These are phyloP conservation scores for Anthonomus grandis DNA, from an alignment of 1,140 invertebrate genomes.

Conservation along the genomic window DNA sequence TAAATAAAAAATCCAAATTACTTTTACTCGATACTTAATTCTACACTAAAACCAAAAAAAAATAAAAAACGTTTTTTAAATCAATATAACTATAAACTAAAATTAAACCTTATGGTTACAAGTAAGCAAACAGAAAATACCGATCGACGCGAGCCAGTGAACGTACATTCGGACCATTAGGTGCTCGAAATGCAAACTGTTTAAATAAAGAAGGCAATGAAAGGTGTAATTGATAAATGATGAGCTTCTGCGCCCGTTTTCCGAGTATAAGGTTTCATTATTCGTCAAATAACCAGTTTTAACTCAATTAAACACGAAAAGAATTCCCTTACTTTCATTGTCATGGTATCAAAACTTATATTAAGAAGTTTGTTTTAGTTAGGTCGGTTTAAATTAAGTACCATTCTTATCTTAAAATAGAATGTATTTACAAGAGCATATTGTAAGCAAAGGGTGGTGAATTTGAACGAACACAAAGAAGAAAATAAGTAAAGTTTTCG, in stretches of 20 bases:
- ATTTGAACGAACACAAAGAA: no score
- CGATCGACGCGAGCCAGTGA: slow-evolving; percentile 19
- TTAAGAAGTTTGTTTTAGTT: no score
- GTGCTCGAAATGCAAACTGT: slow-evolving; percentile 42
- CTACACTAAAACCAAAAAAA: no score
- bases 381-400: background rate
- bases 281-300: slow-evolving; percentile 19
- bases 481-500: no score
- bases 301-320: slow-evolving; percentile 22
- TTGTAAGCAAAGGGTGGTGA: no score
- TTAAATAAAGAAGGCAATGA: slow-evolving; percentile 43
- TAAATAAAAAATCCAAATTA: no score
- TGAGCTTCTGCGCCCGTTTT: slow-evolving; percentile 14
- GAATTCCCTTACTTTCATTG: background rate
- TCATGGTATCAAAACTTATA: slow-evolving; percentile 3
- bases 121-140: slow-evolving; percentile 14
- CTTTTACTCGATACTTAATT: no score
- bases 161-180: slow-evolving; percentile 42
- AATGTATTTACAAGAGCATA: no score
- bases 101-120: no score
- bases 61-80: no score
- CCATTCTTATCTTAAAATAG: background rate
- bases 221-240: slow-evolving; percentile 12
- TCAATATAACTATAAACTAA: no score
- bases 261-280: slow-evolving; percentile 21